Evolutionary conservation across 1,140 invertebrate genomes (phyloP), one percentile per base, ranked within the genome.

Genomic region (Formica exsecta): DNA sequence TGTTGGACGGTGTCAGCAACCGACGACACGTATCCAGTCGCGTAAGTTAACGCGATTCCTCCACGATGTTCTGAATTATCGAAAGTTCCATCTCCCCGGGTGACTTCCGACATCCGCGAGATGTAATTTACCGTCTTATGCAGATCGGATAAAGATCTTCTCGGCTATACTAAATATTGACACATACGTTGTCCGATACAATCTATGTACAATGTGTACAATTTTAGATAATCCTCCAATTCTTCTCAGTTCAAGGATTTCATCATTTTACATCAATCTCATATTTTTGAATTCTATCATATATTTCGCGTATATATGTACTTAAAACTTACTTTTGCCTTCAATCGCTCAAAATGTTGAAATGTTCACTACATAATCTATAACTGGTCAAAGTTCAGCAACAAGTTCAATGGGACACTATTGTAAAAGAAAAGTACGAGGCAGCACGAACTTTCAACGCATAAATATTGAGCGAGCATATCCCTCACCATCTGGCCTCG

Each of bases 401-500:
- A 89, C 87, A 87, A 87, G 79, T 89, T 89, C 68, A 64, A 51
- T 36, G n/a, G 79, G 51, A 29, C 59, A 76, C 68, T 83, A 36
- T 83, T 36, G 54, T 59, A n/a, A 75, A 75, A 89, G 38, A 41
- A 62, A 83, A 29, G 59, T 51, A 29, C 80, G 70, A 71, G 51
- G 75, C 38, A 86, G 88, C 41, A 73, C n/a, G 51, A 86, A 83
- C 70, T 89, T 83, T 4, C 32, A 9, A 54, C 51, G 75, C 87
- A 86, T 89, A 86, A 86, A 89, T 89, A 89, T 89, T 89, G 84
- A 86, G 77, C 59, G 86, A 89, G 77, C 66, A 59, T 86, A 89
- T 85, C 64, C 73, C 57, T 89, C 85, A 73, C 51, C 76, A 83
- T 36, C 73, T 89, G 59, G 71, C 76, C 48, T 51, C 73, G 76